Base-by-base conservation (phyloP, 2,888 invertebrate species). In the Acleris laterana region DNA sequence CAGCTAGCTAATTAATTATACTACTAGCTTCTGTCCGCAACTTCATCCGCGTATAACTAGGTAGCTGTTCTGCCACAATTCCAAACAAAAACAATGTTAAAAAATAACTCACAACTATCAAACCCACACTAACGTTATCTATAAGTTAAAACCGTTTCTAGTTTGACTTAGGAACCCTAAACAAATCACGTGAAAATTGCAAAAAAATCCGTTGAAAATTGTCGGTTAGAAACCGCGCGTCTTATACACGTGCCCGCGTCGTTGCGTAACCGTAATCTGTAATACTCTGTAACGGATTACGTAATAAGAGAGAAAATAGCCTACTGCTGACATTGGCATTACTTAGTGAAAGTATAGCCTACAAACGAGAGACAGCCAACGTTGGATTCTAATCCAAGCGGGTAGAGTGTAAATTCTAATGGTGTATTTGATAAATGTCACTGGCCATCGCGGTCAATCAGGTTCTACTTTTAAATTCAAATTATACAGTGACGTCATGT, bases 251-350 rank as follows among this genome's bases (percentile, higher is more conserved):
- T 62, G 50, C 32, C 67, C 57, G 69, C 78, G 77, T 75, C 77
- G 71, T 83, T 83, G 79, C 77, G 78, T 77, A 83, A 84, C 76
- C 48, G 72, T 77, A 79, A 76, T 75, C 72, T 55, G 56, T 66
- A 62, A 66, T 65, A 51, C 65, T 65, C 69, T 77, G 76, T 76
- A 85, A 80, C 78, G 69, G 77, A 78, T 88, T 87, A 81, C 82
- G 79, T 84, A 85, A 87, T 77, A 72, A 69, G 75, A 78, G 82
- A 88, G 87, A 89, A 89, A 89, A 90, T 86, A 83, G 69, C 73
- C 50, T 52, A 60, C 57, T 19, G 46, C 85, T 91, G 90, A 90
- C 90, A 91, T 90, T 91, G 90, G 85, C 84, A 89, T 83, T 88
- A 86, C 84, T 80, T 79, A 85, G 90, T 87, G 90, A 90, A 90